phyloP scores from a whole-genome alignment of 2,888 invertebrate species.

The Epirrhoe alternata region DNA sequence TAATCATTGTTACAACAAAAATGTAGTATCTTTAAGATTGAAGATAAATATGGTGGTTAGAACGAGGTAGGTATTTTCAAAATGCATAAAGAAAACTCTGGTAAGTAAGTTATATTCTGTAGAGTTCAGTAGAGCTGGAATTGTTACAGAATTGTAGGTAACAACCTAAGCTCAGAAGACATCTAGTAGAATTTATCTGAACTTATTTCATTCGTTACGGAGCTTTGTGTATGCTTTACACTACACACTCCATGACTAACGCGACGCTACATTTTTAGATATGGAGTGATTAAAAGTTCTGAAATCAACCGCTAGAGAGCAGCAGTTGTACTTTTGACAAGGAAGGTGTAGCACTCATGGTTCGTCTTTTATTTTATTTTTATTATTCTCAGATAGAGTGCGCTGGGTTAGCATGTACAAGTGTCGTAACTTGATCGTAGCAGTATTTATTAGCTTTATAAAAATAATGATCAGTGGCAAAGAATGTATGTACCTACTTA shows the following conservation, averaged over 20 bases:
- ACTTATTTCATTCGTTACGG: neutral
- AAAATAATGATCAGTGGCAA: no score
- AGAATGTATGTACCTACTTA: no score
- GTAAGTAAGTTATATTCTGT: no score
- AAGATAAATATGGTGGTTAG: no score
- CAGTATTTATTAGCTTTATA: no score
- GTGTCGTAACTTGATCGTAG: no score
- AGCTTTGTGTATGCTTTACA: neutral
- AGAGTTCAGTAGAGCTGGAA: no score
- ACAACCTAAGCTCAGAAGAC: neutral
- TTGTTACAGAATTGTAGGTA: neutral
- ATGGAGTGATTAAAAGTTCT: slow-evolving; percentile 1
- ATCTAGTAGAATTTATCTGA: neutral
- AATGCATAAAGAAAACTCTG: no score
- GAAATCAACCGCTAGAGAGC: slow-evolving; percentile 16
- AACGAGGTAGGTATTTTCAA: no score
- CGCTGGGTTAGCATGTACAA: neutral
- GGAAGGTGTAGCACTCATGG: neutral
- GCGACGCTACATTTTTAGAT: neutral
- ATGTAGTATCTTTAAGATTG: no score
- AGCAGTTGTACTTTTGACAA: slow-evolving; percentile 1
- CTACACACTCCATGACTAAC: neutral
- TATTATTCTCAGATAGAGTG: slow-evolving; percentile 23
- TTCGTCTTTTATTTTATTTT: neutral
- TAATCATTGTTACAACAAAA: neutral